Base-by-base conservation (phyloP, 23 tunicate genomes). In the Trididemnum nubilum region DNA sequence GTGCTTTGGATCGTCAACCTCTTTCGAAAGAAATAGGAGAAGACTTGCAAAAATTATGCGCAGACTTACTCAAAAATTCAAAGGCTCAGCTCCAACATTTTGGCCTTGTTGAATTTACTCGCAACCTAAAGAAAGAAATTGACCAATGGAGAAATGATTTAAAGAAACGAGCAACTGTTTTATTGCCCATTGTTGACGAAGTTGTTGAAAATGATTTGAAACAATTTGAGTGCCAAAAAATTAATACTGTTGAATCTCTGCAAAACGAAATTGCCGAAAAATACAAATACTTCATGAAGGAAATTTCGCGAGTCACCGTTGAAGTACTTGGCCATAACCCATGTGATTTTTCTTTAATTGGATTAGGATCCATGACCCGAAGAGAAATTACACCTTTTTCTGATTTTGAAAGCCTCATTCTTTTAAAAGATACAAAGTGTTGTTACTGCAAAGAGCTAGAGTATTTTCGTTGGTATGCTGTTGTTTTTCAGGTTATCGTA, bases 381-480 rank as follows among this genome's bases (percentile, higher is more conserved):
- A 35, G 52, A 1, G 89, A 85, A 85, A 67, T 85, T 2, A 85
- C 89, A 0, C 83, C 69, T 1, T 85, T 71, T 77, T 85, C 89
- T 49, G 89, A 85, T 85, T 85, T 85, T 77, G 89, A 85, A 66
- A 34, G 65, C 30, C 63, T 57, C 1, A 85, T 85, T 37, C 40
- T 85, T 2, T 74, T 85, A 32, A 78, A 85, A 2, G 80, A 77
- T 25, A 69, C 26, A 25, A 64, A 12, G 3, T 15, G 38, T 19
- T 31, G 73, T 29, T 38, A 81, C 25, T 61, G 65, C 22, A 5
- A 67, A 3, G 29, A 24, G 0, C 22, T 83, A 27, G 87, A 83
- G 36, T 73, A 83, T 54, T 83, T 72, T 33, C 80, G 87, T 27
- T 72, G 61, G 64, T 83, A 72, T 33, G 70, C 87, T 19, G 29